phyloP scores from a whole-genome alignment of 1,140 invertebrate species.

The Sinella curviseta region DNA sequence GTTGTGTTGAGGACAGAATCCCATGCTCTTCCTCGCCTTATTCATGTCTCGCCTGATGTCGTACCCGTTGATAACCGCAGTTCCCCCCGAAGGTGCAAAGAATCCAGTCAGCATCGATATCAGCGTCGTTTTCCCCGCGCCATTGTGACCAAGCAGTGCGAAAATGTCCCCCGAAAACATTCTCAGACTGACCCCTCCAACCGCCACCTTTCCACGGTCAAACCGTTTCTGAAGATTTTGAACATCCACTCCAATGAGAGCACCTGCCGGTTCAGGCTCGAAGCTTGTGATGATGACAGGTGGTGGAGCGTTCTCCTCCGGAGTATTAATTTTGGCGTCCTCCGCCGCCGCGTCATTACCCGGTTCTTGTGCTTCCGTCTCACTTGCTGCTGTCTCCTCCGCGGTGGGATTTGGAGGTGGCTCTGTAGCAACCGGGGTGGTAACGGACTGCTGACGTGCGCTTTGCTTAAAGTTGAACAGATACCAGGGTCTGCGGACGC shows the following conservation, averaged over 20 bases:
- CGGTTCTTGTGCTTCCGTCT: not conserved
- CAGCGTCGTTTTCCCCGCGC: slow-evolving; percentile 59
- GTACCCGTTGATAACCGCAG: slow-evolving; percentile 69
- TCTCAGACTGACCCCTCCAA: slow-evolving; percentile 59
- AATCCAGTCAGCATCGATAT: slow-evolving; percentile 58
- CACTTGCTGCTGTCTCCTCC: too few relatives aligned
- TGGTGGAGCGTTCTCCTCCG: not conserved
- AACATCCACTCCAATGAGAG: slow-evolving; percentile 28
- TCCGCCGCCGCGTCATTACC: not conserved
- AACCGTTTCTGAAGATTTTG: slow-evolving; percentile 35
- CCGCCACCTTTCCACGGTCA: slow-evolving; percentile 56
- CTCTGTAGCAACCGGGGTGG: too few relatives aligned
- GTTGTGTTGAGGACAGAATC: slow-evolving; percentile 93
- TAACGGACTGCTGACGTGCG: too few relatives aligned
- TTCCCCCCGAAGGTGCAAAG: slow-evolving; percentile 67
- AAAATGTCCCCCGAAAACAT: slow-evolving; percentile 63
- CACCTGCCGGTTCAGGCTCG: slow-evolving; percentile 33
- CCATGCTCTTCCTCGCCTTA: slow-evolving; percentile 69
- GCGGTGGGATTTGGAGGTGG: too few relatives aligned
- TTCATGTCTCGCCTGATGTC: slow-evolving; percentile 65
- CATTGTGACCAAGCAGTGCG: slow-evolving; percentile 59
- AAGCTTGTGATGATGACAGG: slow-evolving; percentile 22
- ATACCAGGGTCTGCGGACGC: not conserved
- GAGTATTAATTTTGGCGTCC: not conserved
- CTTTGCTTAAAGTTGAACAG: too few relatives aligned